Evolutionary conservation across 1,140 invertebrate genomes (phyloP), one percentile per base, ranked within the genome.

Genomic region (Lordiphosa stackelbergi): DNA sequence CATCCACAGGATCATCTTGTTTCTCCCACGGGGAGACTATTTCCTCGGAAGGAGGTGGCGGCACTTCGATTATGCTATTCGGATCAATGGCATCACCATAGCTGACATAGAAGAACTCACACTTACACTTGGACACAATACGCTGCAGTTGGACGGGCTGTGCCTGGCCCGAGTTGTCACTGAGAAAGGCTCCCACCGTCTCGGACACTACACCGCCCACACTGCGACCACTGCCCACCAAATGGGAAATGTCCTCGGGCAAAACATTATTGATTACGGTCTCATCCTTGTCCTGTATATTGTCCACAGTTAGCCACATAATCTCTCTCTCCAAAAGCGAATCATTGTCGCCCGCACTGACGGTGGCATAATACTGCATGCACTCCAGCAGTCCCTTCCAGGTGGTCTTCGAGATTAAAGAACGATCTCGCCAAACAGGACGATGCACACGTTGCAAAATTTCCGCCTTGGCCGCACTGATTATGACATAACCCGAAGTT

Each of bases 361-460:
- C 97, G 24, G 97, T 98, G 2, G 97, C 97, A 90, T 99, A 99
- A 89, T 99, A 99, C 91, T 98, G 97, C 97, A 99, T 98, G 88
- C 97, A 97, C 86, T 98, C 96, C 1, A 99, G 90, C 52, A 94
- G 93, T 6, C 97, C 97, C 45, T 95, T 93, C 97, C 97, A 99
- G 0, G 97, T 97, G 2, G 95, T 96, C 89, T 99, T 99, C 7
- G 95, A 94, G 10, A 97, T 94, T 0, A 98, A 89, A 11, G 95
- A 95, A 60, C 94, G 90, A 73, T 97, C 93, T 53, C 94, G 92
- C 96, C 96, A 98, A 1, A 97, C 95, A 1, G 97, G 95, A n/a
- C 93, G 90, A 85, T 99, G 97, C 54, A 96, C 91, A 45, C 94
- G 90, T 87, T 99, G 97, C 4, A 96, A 88, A 68, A 99, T 96